These are phyloP conservation scores for Papilio xuthus DNA, from an alignment of 1,140 invertebrate genomes.

Conservation along the genomic window DNA sequence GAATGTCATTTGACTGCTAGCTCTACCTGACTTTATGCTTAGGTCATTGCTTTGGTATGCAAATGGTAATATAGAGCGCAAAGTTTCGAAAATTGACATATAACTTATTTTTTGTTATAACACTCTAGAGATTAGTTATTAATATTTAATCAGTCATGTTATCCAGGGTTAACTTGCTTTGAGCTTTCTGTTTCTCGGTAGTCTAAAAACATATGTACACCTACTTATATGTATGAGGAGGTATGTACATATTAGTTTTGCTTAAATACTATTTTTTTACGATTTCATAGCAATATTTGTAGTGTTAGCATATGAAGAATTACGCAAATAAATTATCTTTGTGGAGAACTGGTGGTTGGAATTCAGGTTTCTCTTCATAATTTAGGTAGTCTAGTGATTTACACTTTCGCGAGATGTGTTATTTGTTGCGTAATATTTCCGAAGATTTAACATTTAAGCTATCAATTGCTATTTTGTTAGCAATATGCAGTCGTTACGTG, in stretches of 20 bases:
- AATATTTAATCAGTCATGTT: neutral
- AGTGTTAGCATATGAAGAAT: neutral
- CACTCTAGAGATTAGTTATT: neutral
- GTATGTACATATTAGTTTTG: neutral
- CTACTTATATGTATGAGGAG: no score
- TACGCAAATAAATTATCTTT: neutral
- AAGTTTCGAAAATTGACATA: neutral
- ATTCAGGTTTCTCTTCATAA: constrained; percentile 28
- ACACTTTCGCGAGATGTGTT: constrained; percentile 61
- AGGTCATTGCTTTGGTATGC: neutral
- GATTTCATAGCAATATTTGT: neutral
- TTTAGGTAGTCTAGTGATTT: constrained; percentile 50
- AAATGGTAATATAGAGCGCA: neutral
- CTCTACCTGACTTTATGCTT: constrained; percentile 18
- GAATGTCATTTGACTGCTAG: constrained; percentile 24
- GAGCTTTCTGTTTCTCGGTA: neutral
- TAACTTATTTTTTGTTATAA: neutral
- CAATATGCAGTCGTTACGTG: constrained; percentile 67
- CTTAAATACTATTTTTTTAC: neutral
- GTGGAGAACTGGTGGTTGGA: neutral
- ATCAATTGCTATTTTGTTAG: constrained; percentile 59
- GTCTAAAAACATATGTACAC: neutral
- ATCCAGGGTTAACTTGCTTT: neutral
- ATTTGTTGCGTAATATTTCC: constrained; percentile 56
- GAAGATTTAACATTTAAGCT: constrained; percentile 68